Conservation (phyloP, 2,797 vertebrate species). For the Pangasius larnaudii region DNA sequence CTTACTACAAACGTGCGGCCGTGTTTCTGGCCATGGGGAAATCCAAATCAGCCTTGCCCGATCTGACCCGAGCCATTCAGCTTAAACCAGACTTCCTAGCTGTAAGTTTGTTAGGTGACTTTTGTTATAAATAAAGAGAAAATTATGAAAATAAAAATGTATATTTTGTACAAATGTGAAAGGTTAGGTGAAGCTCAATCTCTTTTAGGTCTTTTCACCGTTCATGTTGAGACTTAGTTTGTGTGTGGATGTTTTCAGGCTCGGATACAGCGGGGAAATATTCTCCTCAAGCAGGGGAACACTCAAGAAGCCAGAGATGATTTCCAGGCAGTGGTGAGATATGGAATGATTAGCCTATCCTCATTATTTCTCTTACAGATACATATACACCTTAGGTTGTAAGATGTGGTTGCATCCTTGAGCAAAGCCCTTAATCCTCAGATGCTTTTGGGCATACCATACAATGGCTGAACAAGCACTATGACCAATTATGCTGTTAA, state of each 20-base stretch:
- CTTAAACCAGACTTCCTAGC: slow-evolving; percentile 86
- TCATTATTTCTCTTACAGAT: neutral
- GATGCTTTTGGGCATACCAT: neutral
- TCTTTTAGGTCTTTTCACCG: neutral
- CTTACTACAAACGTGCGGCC: slow-evolving; percentile 85
- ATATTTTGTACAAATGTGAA: neutral
- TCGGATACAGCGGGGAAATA: slow-evolving; percentile 82
- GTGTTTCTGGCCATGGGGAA: slow-evolving; percentile 87
- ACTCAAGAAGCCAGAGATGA: slow-evolving; percentile 79
- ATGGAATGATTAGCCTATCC: neutral
- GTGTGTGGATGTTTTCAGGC: slow-evolving; percentile 67
- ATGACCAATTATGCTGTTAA: neutral
- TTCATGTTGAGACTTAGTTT: neutral
- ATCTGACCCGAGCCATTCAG: slow-evolving; percentile 81
- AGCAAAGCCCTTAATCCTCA: neutral
- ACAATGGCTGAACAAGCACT: neutral
- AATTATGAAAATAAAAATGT: neutral
- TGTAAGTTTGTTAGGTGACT: slow-evolving; percentile 66
- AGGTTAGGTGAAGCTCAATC: no score
- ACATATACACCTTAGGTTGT: neutral
- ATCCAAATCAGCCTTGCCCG: slow-evolving; percentile 83
- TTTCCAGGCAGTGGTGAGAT: slow-evolving; percentile 80
- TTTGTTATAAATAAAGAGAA: neutral
- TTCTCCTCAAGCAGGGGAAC: slow-evolving; percentile 84
- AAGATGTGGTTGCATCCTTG: neutral